Percentiles rank a stretch among this genome's conserved stretches.
Conservation (phyloP, 2,888 invertebrate genomes). For the Melitaea athalia region DNA sequence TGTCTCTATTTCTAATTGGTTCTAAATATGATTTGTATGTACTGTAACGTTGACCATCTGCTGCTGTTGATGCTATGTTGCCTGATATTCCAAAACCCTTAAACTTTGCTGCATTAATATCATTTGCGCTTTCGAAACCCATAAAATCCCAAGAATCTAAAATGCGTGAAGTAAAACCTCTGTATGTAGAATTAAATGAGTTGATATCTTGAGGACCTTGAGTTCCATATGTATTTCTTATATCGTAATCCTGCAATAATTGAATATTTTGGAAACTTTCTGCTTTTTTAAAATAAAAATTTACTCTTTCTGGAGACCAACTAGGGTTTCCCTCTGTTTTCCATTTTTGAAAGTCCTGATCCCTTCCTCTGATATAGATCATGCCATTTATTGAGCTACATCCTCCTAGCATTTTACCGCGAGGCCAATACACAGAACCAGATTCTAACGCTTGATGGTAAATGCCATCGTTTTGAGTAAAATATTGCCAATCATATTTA, state of each 20-base stretch:
- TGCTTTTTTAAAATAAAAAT: no score
- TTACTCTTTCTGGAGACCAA: no score
- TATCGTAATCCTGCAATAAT: constrained; percentile 42
- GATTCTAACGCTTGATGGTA: constrained; percentile 84
- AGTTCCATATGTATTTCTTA: constrained; percentile 58
- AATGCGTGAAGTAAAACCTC: constrained; percentile 51
- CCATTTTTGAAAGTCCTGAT: no score
- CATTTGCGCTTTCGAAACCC: constrained; percentile 64
- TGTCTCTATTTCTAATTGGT: no score
- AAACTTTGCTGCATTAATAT: no score
- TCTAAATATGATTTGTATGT: constrained; percentile 76
- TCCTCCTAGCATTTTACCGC: constrained; percentile 85
- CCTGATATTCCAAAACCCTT: no score
- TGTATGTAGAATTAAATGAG: constrained; percentile 67
- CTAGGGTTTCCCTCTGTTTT: no score
- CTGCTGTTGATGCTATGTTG: constrained; percentile 69
- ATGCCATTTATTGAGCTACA: constrained; percentile 80
- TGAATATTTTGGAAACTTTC: no score
- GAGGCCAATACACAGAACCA: constrained; percentile 72
- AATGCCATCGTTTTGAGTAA: constrained; percentile 87
- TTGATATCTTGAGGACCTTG: constrained; percentile 72
- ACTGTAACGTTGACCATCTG: constrained; percentile 71
- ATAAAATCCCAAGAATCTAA: constrained; percentile 67
- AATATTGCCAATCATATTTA: constrained; percentile 90
- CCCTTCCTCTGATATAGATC: constrained; percentile 82